Evolutionary conservation across 2,113 vertebrate genomes (phyloP), one percentile per base, ranked within the genome.

Genomic region (Tachysurus vachellii): DNA sequence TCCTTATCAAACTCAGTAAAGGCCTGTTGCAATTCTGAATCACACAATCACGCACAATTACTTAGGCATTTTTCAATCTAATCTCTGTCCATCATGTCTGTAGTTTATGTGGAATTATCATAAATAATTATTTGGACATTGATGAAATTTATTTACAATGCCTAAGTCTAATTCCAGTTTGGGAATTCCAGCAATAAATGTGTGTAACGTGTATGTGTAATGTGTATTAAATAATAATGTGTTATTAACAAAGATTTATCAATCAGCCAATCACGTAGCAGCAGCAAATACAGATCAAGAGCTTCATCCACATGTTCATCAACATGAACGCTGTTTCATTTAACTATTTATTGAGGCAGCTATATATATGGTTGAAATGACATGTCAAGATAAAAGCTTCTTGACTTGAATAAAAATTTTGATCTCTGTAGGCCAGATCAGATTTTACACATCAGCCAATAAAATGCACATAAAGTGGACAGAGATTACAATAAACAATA

Each of bases 1-100:
- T 99, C 98, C 91, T 98, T 98, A 91, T 99, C 98, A 87, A 99
- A 99, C 90, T 99, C 98, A 14, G 95, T 92, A 93, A 99, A 99
- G 73, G 97, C 98, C 90, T 97, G 97, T 87, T 94, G 95, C 87
- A 99, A 92, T 92, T 99, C 98, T 99, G 42, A 1, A 88, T n/a
- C 26, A 31, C 23, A 71, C 4, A 83, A 1, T 56, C 54, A 82
- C 9, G 61, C 42, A 26, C 42, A 59, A 50, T 50, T 75, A 26
- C 71, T 75, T 7, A 4, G 5, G 4, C n/a, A 76, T 50, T 53
- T n/a, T n/a, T 13, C 13, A 50, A 13, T 12, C 23, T n/a, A 14
- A 76, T 76, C 23, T n/a, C 42, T 21, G 44, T 44, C 9, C 5
- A 53, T 26, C 23, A 26, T 21, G n/a, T 53, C 44, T 53, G 21